Evolutionary conservation across 2,113 vertebrate species (phyloP).

Genomic region (Plecotus auritus): DNA sequence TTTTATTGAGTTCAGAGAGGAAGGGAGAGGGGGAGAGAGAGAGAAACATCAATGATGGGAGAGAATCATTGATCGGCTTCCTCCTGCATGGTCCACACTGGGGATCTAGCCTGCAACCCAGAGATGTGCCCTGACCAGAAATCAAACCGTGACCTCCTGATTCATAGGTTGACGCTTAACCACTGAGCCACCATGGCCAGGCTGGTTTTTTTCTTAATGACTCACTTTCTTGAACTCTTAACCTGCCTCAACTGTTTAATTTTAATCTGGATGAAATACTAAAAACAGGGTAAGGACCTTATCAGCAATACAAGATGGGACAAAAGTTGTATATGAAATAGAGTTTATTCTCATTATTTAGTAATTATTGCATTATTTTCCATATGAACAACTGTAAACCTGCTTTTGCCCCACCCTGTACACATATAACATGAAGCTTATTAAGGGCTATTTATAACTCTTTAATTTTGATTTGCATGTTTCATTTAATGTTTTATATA

Average conservation of each 20-base stretch:
- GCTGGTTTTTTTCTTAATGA: neutral
- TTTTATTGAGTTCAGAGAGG: no score
- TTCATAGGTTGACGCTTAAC: no score
- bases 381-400: neutral
- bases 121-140: no score
- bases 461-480: neutral
- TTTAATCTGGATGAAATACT: conserved; percentile 24
- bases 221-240: neutral
- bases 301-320: neutral
- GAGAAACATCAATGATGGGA: no score
- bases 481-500: neutral
- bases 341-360: neutral
- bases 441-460: neutral
- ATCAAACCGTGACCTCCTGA: no score
- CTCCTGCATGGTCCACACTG: no score
- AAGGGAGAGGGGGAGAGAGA: no score
- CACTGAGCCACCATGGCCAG: no score
- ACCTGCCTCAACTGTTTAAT: neutral
- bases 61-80: no score
- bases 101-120: no score
- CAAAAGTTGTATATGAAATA: neutral
- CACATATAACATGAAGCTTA: neutral
- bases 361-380: neutral
- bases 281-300: neutral
- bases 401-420: neutral